phyloP scores from a whole-genome alignment of 30 jellyfish, hydroid and myxozoan species.

The Hydractinia echinata region DNA sequence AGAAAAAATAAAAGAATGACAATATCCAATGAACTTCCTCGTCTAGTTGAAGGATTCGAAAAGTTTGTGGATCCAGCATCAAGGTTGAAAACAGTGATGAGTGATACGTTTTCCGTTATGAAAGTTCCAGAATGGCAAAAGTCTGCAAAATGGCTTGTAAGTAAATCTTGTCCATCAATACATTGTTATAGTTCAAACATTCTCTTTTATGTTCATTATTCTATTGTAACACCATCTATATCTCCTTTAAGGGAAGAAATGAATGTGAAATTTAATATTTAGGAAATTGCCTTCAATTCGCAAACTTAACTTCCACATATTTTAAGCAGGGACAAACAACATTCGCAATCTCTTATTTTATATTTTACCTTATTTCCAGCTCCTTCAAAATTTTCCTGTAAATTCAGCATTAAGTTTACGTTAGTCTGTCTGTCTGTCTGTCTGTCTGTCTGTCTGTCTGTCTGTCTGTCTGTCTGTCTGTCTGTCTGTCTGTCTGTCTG shows the following conservation, averaged over 20 bases:
- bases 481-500: too few species aligned
- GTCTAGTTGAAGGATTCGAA: conserved; percentile 67
- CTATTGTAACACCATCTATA: background rate
- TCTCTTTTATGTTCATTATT: background rate
- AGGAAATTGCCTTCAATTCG: too few species aligned
- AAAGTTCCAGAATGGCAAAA: conserved; percentile 92
- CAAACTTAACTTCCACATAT: too few species aligned
- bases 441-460: too few species aligned
- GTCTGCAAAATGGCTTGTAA: conserved; percentile 86
- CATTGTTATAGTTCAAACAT: background rate
- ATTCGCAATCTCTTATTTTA: too few species aligned
- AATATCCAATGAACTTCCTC: conserved; percentile 42
- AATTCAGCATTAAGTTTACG: too few species aligned
- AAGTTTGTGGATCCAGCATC: conserved; percentile 46
- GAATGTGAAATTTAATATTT: too few species aligned
- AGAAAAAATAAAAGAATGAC: conserved; percentile 44
- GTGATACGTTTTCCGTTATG: conserved; percentile 54
- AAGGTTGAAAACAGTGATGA: conserved; percentile 46
- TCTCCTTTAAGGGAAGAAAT: background rate
- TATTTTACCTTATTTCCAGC: too few species aligned
- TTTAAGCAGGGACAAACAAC: too few species aligned
- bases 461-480: too few species aligned
- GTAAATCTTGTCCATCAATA: background rate
- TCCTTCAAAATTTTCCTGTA: too few species aligned
- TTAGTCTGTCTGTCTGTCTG: too few species aligned